phyloP scores from a whole-genome alignment of 2,888 invertebrate species.

The Hofmannophila pseudospretella region DNA sequence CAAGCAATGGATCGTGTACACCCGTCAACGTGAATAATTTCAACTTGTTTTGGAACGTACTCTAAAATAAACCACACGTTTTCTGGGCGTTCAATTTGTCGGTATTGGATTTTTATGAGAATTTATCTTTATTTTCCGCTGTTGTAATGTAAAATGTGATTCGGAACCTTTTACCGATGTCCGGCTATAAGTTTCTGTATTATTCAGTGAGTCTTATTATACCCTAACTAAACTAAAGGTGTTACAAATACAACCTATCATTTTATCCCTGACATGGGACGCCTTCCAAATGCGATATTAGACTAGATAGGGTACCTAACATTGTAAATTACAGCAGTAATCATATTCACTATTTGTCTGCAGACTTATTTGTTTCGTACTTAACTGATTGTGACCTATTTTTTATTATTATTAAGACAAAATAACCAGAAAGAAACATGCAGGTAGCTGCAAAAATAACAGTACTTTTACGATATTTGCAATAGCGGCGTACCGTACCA shows the following conservation, averaged over 20 bases:
- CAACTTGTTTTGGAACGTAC: too few species aligned
- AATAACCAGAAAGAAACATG: slow-evolving; percentile 45
- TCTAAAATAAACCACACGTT: slow-evolving; percentile 57
- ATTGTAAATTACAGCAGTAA: not conserved
- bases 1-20: too few species aligned
- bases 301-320: slow-evolving; percentile 6
- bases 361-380: not conserved
- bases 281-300: slow-evolving; percentile 12
- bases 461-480: slow-evolving; percentile 46
- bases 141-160: slow-evolving; percentile 63
- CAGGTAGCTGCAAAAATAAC: slow-evolving; percentile 43
- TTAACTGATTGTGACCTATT: slow-evolving; percentile 12
- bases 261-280: slow-evolving; percentile 26
- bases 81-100: slow-evolving; percentile 74
- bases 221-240: slow-evolving; percentile 17
- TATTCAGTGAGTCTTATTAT: slow-evolving; percentile 56
- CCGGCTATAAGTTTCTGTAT: slow-evolving; percentile 44
- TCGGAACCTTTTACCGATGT: slow-evolving; percentile 41
- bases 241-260: slow-evolving; percentile 40
- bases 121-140: slow-evolving; percentile 52
- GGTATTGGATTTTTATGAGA: slow-evolving; percentile 62
- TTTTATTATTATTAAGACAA: slow-evolving; percentile 45
- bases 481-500: slow-evolving; percentile 46
- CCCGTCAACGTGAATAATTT: too few species aligned
- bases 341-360: not conserved